These are phyloP conservation scores for Takifugu bimaculatus DNA, from an alignment of 2,113 vertebrate species.

Conservation along the genomic window DNA sequence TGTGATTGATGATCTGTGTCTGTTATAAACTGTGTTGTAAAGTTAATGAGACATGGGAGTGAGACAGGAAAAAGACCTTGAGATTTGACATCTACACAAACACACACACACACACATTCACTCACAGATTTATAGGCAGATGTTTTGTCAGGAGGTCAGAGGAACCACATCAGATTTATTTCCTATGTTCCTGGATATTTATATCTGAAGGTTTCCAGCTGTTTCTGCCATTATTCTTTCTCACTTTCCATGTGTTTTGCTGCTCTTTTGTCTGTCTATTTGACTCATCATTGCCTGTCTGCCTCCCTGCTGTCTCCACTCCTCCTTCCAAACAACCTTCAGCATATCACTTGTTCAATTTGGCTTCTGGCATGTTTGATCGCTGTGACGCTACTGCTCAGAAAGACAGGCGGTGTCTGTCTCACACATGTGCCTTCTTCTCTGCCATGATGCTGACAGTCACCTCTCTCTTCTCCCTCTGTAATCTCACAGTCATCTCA, in stretches of 20 bases:
- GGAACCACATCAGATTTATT: conserved; percentile 60
- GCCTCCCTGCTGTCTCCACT: conserved; percentile 4
- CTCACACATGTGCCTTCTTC: conserved; percentile 11
- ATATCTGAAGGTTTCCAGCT: conserved; percentile 13
- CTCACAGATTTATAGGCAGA: conserved; percentile 47
- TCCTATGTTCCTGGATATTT: conserved; percentile 26
- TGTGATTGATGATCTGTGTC: too few relatives aligned
- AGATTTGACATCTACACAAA: conserved; percentile 15
- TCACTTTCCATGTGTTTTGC: conserved; percentile 13
- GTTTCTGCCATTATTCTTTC: conserved; percentile 12
- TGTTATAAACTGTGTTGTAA: too few relatives aligned
- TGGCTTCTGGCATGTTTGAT: neutral
- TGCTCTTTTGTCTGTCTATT: conserved; percentile 16
- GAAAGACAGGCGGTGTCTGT: conserved; percentile 33
- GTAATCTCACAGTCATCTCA: conserved; percentile 20
- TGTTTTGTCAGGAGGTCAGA: conserved; percentile 41
- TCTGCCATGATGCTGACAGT: neutral
- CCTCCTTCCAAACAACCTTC: conserved; percentile 22
- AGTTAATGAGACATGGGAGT: too few relatives aligned
- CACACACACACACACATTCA: conserved; percentile 13
- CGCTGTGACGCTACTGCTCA: conserved; percentile 29
- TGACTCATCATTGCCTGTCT: conserved; percentile 22
- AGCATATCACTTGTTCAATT: conserved; percentile 33
- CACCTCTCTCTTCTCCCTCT: conserved; percentile 1
- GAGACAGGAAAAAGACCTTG: too few relatives aligned